Base-by-base conservation (phyloP, 2,888 invertebrate species). In the Lacanobia wlatinum region DNA sequence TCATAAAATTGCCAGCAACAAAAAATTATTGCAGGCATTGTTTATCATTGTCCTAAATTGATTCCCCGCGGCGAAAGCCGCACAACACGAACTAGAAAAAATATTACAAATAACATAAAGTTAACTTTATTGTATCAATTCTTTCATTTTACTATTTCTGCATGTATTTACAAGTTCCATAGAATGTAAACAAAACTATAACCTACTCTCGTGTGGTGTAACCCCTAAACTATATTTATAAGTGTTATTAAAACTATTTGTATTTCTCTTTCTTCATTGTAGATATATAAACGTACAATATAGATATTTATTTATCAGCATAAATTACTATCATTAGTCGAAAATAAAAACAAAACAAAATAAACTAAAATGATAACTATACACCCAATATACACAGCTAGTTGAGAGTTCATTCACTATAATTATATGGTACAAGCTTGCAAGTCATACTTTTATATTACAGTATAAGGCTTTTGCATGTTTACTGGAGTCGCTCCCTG, bases 361-460 rank as follows among this genome's bases (percentile, higher is more conserved):
- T 91, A 90, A 90, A 92, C 90, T 90, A 92, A 92, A 93, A 90
- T 87, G 90, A 94, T 94, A 94, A 93, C 95, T 96, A 93, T 96
- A 96, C 96, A 96, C 95, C 95, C 94, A 95, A 95, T 96, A 94
- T 96, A 95, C 96, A 96, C 92, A 94, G 87, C 93, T 94, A 94
- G 85, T 90, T 90, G 92, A 93, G 93, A 94, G 92, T 93, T 89
- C 93, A 90, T 90, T 89, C 93, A 88, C 90, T 94, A 94, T 88
- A 86, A 83, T 91, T 94, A 94, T 95, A 95, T 94, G 89, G 85
- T 95, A 95, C 95, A 96, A 93, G 92, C 93, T 92, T 90, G 94
- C 93, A 90, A 88, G 89, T 92, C 92, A 90, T 86, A 87, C 78
- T 84, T 88, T 90, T 94, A 91, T 92, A 89, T 90, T 94, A 95